A percentile compares a stretch with the other conserved stretches of the same genome.
phyloP scores from a whole-genome alignment of 2,113 vertebrate genomes.

The Hiodon alosoides region DNA sequence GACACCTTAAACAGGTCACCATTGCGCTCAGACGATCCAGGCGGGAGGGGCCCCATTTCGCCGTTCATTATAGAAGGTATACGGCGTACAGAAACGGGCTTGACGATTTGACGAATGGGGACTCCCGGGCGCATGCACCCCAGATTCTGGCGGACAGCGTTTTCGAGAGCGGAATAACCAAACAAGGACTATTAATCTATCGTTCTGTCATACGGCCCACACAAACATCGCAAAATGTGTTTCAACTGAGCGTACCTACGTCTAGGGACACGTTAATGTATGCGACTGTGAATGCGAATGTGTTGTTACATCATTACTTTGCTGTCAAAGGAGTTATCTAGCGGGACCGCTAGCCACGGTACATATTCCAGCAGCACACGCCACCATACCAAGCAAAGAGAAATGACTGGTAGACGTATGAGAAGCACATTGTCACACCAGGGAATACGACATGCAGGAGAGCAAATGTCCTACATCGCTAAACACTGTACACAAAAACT shows the following conservation, averaged over 20 bases:
- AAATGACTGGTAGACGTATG: too few species aligned
- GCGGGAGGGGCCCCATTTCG: background rate
- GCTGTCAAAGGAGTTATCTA: background rate
- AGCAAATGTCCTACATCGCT: too few species aligned
- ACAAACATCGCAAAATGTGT: background rate
- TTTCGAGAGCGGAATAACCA: constrained; percentile 33
- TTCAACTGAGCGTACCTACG: background rate
- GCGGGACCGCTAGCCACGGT: too few species aligned
- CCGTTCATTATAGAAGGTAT: background rate
- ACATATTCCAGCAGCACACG: too few species aligned
- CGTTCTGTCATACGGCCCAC: constrained; percentile 40
- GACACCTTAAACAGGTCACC: background rate
- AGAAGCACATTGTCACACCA: too few species aligned
- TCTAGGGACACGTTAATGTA: constrained; percentile 6
- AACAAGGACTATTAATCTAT: constrained; percentile 40
- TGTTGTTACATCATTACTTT: too few species aligned
- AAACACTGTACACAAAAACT: too few species aligned
- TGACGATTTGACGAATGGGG: background rate
- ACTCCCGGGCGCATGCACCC: background rate
- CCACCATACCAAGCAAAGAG: too few species aligned
- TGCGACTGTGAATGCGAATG: background rate
- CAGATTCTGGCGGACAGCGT: constrained; percentile 17
- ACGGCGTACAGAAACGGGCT: background rate
- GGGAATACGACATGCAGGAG: too few species aligned
- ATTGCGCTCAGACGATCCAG: background rate